Evolutionary conservation across 2,113 vertebrate genomes (phyloP), one percentile per base, ranked within the genome.

Genomic region (Montifringilla adamsi): DNA sequence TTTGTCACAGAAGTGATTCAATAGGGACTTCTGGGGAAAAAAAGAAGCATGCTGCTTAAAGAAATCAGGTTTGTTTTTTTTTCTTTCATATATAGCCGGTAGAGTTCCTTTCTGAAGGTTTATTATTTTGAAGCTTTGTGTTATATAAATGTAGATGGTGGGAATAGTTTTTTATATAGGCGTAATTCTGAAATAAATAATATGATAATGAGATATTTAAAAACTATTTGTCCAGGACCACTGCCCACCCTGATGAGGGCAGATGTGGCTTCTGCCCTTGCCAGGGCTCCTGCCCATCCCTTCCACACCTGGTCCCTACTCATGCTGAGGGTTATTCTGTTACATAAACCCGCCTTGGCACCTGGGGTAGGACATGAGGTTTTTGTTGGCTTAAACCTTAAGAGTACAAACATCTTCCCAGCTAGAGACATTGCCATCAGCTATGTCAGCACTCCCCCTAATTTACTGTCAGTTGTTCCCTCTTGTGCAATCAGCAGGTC

Each of bases 231-330:
- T 31, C 11, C 2, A 3, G 14, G 50, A 33, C 12, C 26, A 44
- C 9, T 2, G 4, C 23, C 15, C 27, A 58, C 23, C 6, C 0
- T 0, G 35, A 26, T 44, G 9, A 47, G 31, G 33, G 21, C 18
- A 66, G 30, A 26, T 1, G 0, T 4, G 3, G 21, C 37, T 58
- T 58, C 37, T 82, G 19, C 17, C 27, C 33, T 55, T 89, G 23
- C 5, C 1, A 4, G 13, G 4, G 18, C 17, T 67, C 15, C 30
- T 88, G 47, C 30, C 15, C 9, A 19, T 50, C 37, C 16, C 18
- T 14, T 72, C 41, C 1, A 10, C 49, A 46, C 33, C 53, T 55
- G 22, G 5, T 72, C 17, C 18, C 26, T 72, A 1, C 28, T 72
- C 24, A 27, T 1, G 0, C 7, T 6, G 6, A 4, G 24, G 11